Percentiles rank a stretch among this genome's conserved stretches.
phyloP scores from a whole-genome alignment of 2,888 invertebrate species.

The Caenorhabditis angaria region DNA sequence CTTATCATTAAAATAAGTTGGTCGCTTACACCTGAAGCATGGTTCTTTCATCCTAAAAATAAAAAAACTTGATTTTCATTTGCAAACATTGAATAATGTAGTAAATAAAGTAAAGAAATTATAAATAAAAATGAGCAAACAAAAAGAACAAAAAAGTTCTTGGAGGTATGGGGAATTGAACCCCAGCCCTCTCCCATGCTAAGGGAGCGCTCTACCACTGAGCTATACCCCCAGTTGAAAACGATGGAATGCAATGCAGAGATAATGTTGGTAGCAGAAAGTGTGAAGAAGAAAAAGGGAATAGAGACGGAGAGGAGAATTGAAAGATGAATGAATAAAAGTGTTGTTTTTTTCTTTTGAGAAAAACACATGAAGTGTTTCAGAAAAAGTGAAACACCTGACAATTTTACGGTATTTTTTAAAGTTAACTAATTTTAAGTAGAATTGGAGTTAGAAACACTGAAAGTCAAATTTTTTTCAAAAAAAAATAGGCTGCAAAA shows the following conservation, averaged over 20 bases:
- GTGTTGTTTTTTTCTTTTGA: no score
- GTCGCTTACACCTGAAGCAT: conserved; percentile 72
- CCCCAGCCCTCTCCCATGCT: conserved; percentile 64
- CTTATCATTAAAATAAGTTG: conserved; percentile 73
- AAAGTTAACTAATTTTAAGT: no score
- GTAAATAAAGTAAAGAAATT: conserved; percentile 16
- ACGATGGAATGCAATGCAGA: neutral
- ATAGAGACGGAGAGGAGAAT: neutral
- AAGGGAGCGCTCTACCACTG: conserved; percentile 67
- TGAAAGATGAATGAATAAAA: neutral
- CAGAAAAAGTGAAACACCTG: neutral
- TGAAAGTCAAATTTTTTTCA: no score
- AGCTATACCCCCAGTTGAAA: conserved; percentile 57
- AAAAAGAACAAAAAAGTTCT: conserved; percentile 26
- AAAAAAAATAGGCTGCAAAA: neutral
- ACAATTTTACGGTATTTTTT: no score
- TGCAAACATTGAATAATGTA: conserved; percentile 16
- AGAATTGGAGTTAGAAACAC: no score
- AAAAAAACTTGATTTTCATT: neutral
- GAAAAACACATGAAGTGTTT: neutral
- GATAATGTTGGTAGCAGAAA: neutral
- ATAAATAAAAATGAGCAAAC: conserved; percentile 27
- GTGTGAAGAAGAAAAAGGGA: neutral
- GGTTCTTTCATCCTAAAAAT: conserved; percentile 68
- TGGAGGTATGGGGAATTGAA: conserved; percentile 64